These are phyloP conservation scores for Mizuhopecten yessoensis DNA, from an alignment of 1,140 invertebrate genomes.

Conservation along the genomic window DNA sequence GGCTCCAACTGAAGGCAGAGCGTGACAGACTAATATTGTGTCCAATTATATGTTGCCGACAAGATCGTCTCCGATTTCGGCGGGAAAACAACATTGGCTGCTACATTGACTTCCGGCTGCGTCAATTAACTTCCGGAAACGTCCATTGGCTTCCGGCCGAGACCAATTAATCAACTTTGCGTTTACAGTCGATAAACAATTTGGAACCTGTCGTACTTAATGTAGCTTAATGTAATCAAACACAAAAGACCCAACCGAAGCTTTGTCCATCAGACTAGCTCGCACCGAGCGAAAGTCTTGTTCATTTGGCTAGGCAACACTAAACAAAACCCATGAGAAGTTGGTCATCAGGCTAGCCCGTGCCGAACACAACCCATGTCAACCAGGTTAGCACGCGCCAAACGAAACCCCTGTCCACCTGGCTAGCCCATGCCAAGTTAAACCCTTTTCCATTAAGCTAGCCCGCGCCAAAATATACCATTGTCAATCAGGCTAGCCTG, in stretches of 20 bases:
- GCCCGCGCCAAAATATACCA: too few species aligned
- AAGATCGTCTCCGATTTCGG: not conserved
- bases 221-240: not conserved
- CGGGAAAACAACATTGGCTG: not conserved
- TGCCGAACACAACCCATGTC: too few species aligned
- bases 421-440: too few species aligned
- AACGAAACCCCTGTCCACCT: too few species aligned
- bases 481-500: too few species aligned
- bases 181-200: conserved; percentile 13
- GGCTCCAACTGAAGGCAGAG: not conserved
- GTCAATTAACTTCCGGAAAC: conserved; percentile 2
- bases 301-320: too few species aligned
- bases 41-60: not conserved
- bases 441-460: too few species aligned
- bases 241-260: not conserved
- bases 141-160: not conserved
- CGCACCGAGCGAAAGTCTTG: too few species aligned
- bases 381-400: too few species aligned
- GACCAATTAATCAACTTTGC: not conserved
- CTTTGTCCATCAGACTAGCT: too few species aligned
- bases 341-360: too few species aligned
- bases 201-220: not conserved
- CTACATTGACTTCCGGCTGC: conserved; percentile 11
- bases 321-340: too few species aligned
- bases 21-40: not conserved